These are phyloP conservation scores for Sarcoramphus papa DNA, from an alignment of 2,797 vertebrate genomes.

Conservation along the genomic window DNA sequence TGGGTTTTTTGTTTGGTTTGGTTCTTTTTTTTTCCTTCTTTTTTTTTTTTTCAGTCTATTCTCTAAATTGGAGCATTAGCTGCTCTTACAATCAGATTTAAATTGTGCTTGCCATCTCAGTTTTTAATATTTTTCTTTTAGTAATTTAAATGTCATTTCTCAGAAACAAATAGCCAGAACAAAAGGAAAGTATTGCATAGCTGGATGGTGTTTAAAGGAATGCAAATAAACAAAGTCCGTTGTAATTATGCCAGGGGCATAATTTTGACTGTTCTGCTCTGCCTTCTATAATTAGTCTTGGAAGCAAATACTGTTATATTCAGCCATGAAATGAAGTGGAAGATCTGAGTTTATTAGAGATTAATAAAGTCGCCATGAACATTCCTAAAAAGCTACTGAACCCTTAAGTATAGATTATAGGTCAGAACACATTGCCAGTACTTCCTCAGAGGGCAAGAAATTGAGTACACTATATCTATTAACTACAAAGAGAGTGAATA, in stretches of 20 bases:
- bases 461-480: not conserved
- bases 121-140: slow-evolving; percentile 26
- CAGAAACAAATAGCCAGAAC: slow-evolving; percentile 42
- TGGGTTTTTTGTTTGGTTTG: not conserved
- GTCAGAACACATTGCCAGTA: not conserved
- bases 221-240: slow-evolving; percentile 26
- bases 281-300: slow-evolving; percentile 49
- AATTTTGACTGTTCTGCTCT: slow-evolving; percentile 41
- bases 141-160: slow-evolving; percentile 49
- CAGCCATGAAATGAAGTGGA: slow-evolving; percentile 35
- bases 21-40: not conserved
- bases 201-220: not conserved
- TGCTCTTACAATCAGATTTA: not conserved
- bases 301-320: slow-evolving; percentile 42
- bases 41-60: not conserved
- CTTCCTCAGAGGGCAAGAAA: slow-evolving; percentile 8
- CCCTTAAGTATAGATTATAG: slow-evolving; percentile 48
- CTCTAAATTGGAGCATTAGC: not conserved
- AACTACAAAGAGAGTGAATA: not conserved
- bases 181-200: slow-evolving; percentile 13
- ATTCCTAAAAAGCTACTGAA: slow-evolving; percentile 38
- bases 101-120: not conserved
- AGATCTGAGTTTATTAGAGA: slow-evolving; percentile 34
- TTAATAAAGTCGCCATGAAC: slow-evolving; percentile 42
- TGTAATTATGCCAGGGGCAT: slow-evolving; percentile 24